These are phyloP conservation scores for Eupsilia transversa DNA, from an alignment of 2,888 invertebrate species.

Conservation along the genomic window DNA sequence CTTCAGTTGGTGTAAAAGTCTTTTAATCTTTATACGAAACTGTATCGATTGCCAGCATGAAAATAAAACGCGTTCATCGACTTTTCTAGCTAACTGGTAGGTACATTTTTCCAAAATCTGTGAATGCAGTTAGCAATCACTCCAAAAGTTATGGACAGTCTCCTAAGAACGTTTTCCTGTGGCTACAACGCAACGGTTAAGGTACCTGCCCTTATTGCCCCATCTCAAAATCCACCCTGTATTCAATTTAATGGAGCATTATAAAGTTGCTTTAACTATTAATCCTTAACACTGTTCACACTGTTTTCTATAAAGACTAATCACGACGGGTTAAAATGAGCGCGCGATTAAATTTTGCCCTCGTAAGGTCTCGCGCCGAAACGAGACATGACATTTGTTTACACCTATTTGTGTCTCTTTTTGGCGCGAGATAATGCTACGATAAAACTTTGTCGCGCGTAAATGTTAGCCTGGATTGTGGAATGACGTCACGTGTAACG, in stretches of 20 bases:
- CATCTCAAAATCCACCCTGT: not conserved
- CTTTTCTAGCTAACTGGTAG: not conserved
- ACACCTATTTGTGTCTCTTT: not conserved
- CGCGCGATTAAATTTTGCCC: not conserved
- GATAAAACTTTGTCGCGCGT: slow-evolving; percentile 15
- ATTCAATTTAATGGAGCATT: slow-evolving; percentile 6
- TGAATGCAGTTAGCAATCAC: not conserved
- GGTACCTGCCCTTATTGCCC: not conserved
- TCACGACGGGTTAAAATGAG: slow-evolving; percentile 5
- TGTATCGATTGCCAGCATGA: not conserved
- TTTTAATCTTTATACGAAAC: not conserved
- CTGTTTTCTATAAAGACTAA: slow-evolving; percentile 63
- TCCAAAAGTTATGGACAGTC: no score
- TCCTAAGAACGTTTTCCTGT: not conserved
- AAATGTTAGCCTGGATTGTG: slow-evolving; percentile 3
- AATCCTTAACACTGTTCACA: slow-evolving; percentile 54
- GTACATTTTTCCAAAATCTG: not conserved
- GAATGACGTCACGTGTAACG: slow-evolving; percentile 2
- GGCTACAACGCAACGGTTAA: not conserved
- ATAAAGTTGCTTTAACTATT: slow-evolving; percentile 28
- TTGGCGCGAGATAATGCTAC: not conserved
- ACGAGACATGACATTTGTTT: not conserved
- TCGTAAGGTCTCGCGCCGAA: not conserved
- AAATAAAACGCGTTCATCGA: not conserved
- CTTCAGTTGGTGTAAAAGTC: not conserved